Base-by-base conservation (phyloP, 2,888 invertebrate species). In the Athalia cordata region DNA sequence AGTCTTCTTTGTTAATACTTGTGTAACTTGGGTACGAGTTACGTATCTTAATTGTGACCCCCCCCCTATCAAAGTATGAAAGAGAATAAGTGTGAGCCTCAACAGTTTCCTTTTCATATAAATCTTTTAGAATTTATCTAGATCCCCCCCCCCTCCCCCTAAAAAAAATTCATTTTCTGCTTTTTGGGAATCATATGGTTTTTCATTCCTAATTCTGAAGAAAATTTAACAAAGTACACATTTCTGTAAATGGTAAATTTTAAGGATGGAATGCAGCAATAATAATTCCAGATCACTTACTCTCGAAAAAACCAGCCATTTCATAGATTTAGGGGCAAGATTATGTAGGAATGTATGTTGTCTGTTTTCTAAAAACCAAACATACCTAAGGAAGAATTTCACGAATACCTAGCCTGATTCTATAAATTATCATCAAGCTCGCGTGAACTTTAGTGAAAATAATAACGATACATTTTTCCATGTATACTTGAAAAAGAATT, bases 341-440 rank as follows among this genome's bases (percentile, higher is more conserved):
- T 75, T 50, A 15, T 62, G 11, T 50, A 75, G 75, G 75, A 75
- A 75, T 75, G 75, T 75, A 52, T 62, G 55, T 52, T 55, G 0
- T 55, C 8, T 4, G 57, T 72, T 72, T 67, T 52, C 11, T 59
- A 59, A n/a, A 47, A 52, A 55, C n/a, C n/a, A 55, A 55, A 55
- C 52, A 9, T 52, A 55, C n/a, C 55, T 55, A 70, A n/a, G 5
- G 29, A 70, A 29, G 50, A 66, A 70, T 43, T 70, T 29, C 45
- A 55, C 11, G 57, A 45, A 70, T 45, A 70, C 43, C 47, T 47
- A 72, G 47, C 59, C 59, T 47, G 57, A 43, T 72, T 57, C 72
- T 72, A 57, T 57, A 72, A 72, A 72, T 72, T 43, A 72, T 43
- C 13, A 72, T 72, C 72, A 72, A 72, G 72, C 72, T 72, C n/a